phyloP scores from a whole-genome alignment of 2,797 vertebrate species.

The Scolopax bukidnonensis region DNA sequence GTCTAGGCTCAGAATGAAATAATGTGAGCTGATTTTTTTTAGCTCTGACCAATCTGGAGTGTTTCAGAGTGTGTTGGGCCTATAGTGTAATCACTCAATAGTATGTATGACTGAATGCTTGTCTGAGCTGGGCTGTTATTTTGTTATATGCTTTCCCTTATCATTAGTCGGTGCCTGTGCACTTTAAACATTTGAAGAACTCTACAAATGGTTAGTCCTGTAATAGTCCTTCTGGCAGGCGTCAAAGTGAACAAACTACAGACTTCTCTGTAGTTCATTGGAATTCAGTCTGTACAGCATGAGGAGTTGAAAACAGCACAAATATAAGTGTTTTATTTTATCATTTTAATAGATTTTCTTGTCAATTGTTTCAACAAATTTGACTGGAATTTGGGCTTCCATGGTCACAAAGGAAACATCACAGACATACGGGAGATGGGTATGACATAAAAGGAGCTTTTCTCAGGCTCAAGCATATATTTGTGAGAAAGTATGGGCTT shows the following conservation, averaged over 20 bases:
- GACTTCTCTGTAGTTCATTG: background rate
- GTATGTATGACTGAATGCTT: background rate
- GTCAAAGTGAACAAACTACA: background rate
- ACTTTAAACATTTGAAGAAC: background rate
- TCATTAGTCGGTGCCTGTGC: background rate
- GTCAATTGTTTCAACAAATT: background rate
- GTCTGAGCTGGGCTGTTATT: background rate
- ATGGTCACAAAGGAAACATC: background rate
- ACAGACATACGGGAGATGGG: background rate
- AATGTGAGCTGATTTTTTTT: slow-evolving; percentile 35
- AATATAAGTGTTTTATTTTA: background rate
- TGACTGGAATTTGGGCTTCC: background rate
- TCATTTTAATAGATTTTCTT: background rate
- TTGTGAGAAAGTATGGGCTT: background rate
- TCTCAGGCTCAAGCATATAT: background rate
- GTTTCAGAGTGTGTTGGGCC: background rate
- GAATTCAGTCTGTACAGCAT: background rate
- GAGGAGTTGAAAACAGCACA: background rate
- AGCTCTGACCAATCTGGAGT: slow-evolving; percentile 17
- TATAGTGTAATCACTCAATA: background rate
- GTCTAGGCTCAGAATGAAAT: slow-evolving; percentile 10
- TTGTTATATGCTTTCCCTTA: background rate
- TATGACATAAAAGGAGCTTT: background rate
- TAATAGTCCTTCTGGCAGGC: background rate
- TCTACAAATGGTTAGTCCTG: background rate